A percentile compares a stretch with the other conserved stretches of the same genome.
Conservation (phyloP, 2,797 vertebrate genomes). For the Pipistrellus nathusii region DNA sequence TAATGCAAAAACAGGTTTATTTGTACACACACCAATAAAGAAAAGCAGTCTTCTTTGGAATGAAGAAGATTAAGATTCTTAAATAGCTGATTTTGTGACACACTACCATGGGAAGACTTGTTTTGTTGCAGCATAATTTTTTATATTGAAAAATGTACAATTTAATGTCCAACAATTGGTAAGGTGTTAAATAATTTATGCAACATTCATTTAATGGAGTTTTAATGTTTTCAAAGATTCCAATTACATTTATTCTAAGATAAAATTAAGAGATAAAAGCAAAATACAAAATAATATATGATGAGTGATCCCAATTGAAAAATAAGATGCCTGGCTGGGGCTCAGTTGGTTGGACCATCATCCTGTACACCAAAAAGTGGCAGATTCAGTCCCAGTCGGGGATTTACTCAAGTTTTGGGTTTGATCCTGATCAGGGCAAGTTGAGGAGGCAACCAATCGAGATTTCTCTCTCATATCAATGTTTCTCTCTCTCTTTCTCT, state of each 20-base stretch:
- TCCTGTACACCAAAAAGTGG: no score
- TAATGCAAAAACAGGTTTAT: conserved; percentile 71
- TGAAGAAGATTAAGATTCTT: not conserved
- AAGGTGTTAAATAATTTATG: not conserved
- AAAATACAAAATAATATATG: conserved; percentile 25
- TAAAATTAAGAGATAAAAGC: conserved; percentile 2
- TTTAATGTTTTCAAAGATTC: not conserved
- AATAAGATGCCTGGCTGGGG: not conserved
- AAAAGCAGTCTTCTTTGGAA: not conserved
- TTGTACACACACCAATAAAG: not conserved
- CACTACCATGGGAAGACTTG: not conserved
- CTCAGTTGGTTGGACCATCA: no score
- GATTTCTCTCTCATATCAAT: no score
- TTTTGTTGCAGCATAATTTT: not conserved
- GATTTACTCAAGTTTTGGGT: no score
- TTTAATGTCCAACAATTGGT: not conserved
- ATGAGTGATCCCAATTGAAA: not conserved
- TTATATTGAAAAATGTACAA: conserved; percentile 21
- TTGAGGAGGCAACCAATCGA: no score
- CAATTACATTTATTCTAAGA: conserved; percentile 7
- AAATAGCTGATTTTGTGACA: not conserved
- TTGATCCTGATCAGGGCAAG: no score
- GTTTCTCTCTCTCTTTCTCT: no score
- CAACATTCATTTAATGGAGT: conserved; percentile 13
- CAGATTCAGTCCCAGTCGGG: no score